Percentiles rank a stretch among this genome's conserved stretches.
These are phyloP conservation scores for Tetragonula carbonaria DNA, from an alignment of 2,888 invertebrate genomes.

Conservation along the genomic window DNA sequence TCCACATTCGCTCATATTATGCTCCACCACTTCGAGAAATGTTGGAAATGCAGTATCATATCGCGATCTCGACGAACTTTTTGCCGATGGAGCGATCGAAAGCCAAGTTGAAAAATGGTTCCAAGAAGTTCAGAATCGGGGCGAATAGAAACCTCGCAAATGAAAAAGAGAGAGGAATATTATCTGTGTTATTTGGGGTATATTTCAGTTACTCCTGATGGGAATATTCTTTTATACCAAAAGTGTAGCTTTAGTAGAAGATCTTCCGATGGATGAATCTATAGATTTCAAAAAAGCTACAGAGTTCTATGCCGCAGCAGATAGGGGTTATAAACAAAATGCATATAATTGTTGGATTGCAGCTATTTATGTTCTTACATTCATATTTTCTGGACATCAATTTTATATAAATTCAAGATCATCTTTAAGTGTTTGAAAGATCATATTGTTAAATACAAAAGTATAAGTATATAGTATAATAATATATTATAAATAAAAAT, in stretches of 20 bases:
- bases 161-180: too few relatives aligned
- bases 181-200: too few relatives aligned
- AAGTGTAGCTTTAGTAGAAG: slow-evolving; percentile 95
- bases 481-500: slow-evolving; percentile 37
- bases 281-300: slow-evolving; percentile 83
- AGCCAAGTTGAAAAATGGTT: too few relatives aligned
- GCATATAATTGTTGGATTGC: slow-evolving; percentile 98
- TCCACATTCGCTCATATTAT: too few relatives aligned
- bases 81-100: too few relatives aligned
- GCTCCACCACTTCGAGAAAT: too few relatives aligned
- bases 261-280: slow-evolving; percentile 88
- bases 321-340: slow-evolving; percentile 91
- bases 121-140: too few relatives aligned
- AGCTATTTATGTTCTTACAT: slow-evolving; percentile 94
- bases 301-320: slow-evolving; percentile 89
- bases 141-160: too few relatives aligned
- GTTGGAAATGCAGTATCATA: too few relatives aligned
- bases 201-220: slow-evolving; percentile 90
- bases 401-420: slow-evolving; percentile 95
- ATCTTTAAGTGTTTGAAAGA: slow-evolving; percentile 81
- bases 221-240: slow-evolving; percentile 95
- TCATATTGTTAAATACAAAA: slow-evolving; percentile 12
- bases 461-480: slow-evolving; percentile 46
- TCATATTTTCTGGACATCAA: slow-evolving; percentile 94
- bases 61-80: too few relatives aligned